A percentile compares a stretch with the other conserved stretches of the same genome.
These are phyloP conservation scores for Ophioninae sp. DNA, from an alignment of 2,888 invertebrate species.

Conservation along the genomic window DNA sequence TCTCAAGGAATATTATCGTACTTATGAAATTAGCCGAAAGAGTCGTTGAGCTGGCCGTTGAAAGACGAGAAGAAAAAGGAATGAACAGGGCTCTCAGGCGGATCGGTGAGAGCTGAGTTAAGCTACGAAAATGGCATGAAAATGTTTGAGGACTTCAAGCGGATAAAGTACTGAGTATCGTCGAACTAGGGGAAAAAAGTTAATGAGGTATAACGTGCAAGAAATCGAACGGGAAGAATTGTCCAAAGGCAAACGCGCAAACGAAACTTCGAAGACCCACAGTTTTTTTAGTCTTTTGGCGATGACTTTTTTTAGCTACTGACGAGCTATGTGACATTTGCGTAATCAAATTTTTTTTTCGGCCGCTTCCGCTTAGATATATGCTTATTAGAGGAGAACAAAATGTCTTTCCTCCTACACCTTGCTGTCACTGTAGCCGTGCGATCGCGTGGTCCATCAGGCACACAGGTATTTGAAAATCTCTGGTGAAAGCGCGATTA, in stretches of 20 bases:
- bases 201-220: background rate
- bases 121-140: background rate
- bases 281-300: background rate
- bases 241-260: background rate
- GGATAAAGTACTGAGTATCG: background rate
- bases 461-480: constrained; percentile 40
- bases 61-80: background rate
- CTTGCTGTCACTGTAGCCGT: constrained; percentile 13
- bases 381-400: constrained; percentile 9
- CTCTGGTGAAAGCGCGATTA: constrained; percentile 33
- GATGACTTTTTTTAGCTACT: background rate
- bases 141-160: background rate
- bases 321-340: background rate
- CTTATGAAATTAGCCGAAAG: background rate
- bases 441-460: constrained; percentile 16
- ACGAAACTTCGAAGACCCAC: background rate
- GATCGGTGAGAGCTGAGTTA: background rate
- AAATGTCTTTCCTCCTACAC: constrained; percentile 40
- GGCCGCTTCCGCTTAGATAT: constrained; percentile 38
- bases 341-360: constrained; percentile 5
- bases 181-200: background rate
- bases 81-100: background rate
- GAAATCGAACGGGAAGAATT: background rate
- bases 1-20: background rate
- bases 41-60: background rate